phyloP scores from a whole-genome alignment of 2,113 vertebrate genomes.

The Microtus ochrogaster region DNA sequence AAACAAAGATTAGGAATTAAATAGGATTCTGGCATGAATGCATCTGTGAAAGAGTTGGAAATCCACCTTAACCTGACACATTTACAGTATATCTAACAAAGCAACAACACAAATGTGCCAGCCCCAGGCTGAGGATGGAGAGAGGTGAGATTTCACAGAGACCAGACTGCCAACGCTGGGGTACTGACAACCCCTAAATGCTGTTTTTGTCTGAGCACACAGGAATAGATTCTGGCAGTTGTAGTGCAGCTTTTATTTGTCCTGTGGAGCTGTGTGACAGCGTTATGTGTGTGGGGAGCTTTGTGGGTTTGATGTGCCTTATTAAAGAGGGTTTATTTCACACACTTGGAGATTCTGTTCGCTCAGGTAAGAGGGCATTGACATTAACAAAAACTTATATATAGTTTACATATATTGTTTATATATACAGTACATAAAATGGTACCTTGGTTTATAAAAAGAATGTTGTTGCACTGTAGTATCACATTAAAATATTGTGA shows the following conservation, averaged over 20 bases:
- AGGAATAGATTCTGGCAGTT: background rate
- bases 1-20: background rate
- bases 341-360: background rate
- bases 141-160: background rate
- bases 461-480: background rate
- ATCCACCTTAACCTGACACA: background rate
- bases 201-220: background rate
- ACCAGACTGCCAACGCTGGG: background rate
- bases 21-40: background rate
- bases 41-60: background rate
- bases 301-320: background rate
- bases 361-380: background rate
- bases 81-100: background rate
- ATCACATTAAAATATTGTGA: background rate
- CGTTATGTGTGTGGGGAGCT: background rate
- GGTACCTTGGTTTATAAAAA: background rate
- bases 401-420: background rate
- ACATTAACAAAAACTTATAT: background rate
- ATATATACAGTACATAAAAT: background rate
- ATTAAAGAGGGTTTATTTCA: conserved; percentile 13
- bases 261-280: background rate
- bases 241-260: background rate
- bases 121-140: no score
- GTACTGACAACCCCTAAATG: background rate
- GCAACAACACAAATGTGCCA: background rate